phyloP scores from a whole-genome alignment of 2,113 vertebrate species.

The Paedocypris sp. region DNA sequence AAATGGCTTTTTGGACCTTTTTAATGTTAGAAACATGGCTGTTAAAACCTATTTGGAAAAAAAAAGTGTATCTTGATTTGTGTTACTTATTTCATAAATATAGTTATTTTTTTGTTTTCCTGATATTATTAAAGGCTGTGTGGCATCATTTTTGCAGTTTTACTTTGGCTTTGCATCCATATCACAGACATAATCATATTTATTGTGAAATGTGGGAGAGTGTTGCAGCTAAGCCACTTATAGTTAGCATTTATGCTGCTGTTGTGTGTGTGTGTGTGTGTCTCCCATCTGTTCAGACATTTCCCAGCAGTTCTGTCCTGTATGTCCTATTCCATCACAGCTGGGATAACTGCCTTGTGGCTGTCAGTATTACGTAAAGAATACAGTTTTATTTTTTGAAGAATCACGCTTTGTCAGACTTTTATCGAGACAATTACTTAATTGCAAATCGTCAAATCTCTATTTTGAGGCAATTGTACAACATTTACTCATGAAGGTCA shows the following conservation, averaged over 20 bases:
- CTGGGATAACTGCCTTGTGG: constrained; percentile 5
- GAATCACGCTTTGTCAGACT: not conserved
- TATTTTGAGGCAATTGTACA: not conserved
- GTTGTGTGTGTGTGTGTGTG: not conserved
- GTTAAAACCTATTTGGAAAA: too few relatives aligned
- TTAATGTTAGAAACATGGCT: too few relatives aligned
- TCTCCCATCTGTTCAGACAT: not conserved
- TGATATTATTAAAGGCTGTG: not conserved
- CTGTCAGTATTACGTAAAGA: constrained; percentile 6
- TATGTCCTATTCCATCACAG: constrained; percentile 3
- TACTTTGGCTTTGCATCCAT: not conserved
- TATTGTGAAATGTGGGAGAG: not conserved
- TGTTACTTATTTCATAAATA: too few relatives aligned
- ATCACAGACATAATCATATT: not conserved
- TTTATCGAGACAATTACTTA: too few relatives aligned
- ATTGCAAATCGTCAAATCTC: not conserved
- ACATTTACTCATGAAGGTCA: not conserved
- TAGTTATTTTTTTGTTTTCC: too few relatives aligned
- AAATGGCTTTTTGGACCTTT: too few relatives aligned
- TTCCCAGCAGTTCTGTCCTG: not conserved
- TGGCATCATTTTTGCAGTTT: not conserved
- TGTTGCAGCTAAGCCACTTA: constrained; percentile 10
- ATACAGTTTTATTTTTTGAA: not conserved
- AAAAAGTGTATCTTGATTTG: too few relatives aligned
- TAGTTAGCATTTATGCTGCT: not conserved